phyloP scores from a whole-genome alignment of 1,140 invertebrate genomes.

The Lamellibrachia luymesi region DNA sequence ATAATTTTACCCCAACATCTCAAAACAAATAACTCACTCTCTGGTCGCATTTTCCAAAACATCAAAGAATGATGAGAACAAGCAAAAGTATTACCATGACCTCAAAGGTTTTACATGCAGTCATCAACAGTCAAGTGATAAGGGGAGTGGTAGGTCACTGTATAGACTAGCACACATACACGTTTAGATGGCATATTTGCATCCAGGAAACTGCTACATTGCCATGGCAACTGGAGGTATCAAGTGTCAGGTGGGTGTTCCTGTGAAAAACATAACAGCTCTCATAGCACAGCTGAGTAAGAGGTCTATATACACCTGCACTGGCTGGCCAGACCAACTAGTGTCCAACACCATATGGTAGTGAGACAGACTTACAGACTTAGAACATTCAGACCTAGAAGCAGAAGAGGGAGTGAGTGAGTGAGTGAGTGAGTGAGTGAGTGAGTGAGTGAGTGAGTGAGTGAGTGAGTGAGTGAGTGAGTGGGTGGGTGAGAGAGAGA shows the following conservation, averaged over 20 bases:
- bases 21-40: too few species aligned
- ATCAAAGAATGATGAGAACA: background rate
- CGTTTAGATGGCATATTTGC: background rate
- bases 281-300: background rate
- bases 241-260: background rate
- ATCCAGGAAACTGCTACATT: background rate
- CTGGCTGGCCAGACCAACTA: background rate
- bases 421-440: constrained; percentile 20
- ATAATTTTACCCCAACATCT: background rate
- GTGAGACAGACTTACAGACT: background rate
- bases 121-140: background rate
- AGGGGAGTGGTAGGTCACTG: background rate
- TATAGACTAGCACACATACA: background rate
- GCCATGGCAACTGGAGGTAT: background rate
- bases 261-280: background rate
- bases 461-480: constrained; percentile 23
- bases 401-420: constrained; percentile 13
- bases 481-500: constrained; percentile 12
- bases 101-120: background rate
- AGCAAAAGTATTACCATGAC: background rate
- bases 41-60: background rate
- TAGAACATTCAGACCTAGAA: background rate
- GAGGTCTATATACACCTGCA: constrained; percentile 4
- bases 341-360: background rate
- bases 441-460: constrained; percentile 22